phyloP scores from a whole-genome alignment of 2,113 vertebrate species.

The Platichthys flesus region DNA sequence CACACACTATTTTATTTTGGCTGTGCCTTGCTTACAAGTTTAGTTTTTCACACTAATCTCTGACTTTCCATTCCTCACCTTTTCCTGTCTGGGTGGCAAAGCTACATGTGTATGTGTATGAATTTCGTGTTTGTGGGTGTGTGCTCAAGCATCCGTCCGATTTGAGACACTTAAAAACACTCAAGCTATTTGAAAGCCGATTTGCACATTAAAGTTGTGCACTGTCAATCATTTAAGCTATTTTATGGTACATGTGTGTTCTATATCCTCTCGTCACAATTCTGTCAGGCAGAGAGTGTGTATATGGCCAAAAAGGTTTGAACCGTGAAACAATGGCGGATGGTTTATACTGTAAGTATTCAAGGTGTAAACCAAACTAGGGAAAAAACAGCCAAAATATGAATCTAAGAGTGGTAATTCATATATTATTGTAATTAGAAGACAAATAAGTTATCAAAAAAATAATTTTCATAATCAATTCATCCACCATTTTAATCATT shows the following conservation, averaged over 20 bases:
- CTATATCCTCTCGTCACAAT: not conserved
- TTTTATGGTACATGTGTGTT: constrained; percentile 33
- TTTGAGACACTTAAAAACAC: constrained; percentile 27
- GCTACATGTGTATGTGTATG: constrained; percentile 2
- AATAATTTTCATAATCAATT: too few relatives aligned
- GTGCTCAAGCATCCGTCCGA: constrained; percentile 25
- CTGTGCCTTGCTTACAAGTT: constrained; percentile 54
- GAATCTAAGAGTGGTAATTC: not conserved
- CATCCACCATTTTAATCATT: too few relatives aligned
- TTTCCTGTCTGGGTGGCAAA: constrained; percentile 60
- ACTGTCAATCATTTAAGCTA: constrained; percentile 22
- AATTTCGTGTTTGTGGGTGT: not conserved
- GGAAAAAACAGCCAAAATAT: not conserved
- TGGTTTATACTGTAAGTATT: constrained; percentile 4
- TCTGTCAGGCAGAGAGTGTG: not conserved
- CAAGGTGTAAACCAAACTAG: too few relatives aligned
- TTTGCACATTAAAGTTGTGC: constrained; percentile 43
- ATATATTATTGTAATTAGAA: too few relatives aligned
- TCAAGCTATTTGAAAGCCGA: constrained; percentile 20
- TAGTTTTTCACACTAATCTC: constrained; percentile 31
- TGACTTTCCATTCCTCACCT: constrained; percentile 42
- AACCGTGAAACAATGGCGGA: not conserved
- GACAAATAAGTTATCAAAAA: too few relatives aligned
- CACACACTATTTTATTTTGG: constrained; percentile 35
- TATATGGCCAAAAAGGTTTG: not conserved